Percentiles rank a stretch among this genome's conserved stretches.
phyloP scores from a whole-genome alignment of 1,140 invertebrate species.

The Mesaphorura yosii region DNA sequence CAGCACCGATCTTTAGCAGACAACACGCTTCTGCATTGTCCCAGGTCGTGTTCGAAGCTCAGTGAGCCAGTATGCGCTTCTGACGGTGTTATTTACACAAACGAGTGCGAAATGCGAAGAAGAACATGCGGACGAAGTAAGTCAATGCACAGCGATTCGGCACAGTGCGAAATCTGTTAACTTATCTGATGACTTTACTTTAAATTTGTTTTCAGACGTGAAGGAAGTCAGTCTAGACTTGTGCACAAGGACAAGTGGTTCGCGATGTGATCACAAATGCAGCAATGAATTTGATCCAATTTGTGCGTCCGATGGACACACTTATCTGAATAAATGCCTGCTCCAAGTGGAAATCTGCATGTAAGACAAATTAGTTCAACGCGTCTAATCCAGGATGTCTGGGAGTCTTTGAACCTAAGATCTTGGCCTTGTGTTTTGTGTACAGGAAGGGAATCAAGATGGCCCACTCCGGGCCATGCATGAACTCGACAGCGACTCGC shows the following conservation, averaged over 20 bases:
- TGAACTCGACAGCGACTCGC: conserved; percentile 71
- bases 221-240: conserved; percentile 37
- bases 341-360: conserved; percentile 72
- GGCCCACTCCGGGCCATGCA: conserved; percentile 71
- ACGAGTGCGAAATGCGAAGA: conserved; percentile 77
- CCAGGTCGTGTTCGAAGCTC: conserved; percentile 26
- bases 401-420: too few species aligned
- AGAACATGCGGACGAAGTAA: conserved; percentile 79
- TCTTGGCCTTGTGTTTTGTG: too few species aligned
- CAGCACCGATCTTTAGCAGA: conserved; percentile 3
- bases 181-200: not conserved
- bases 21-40: conserved; percentile 11
- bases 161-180: not conserved
- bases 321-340: conserved; percentile 83
- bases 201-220: conserved; percentile 35
- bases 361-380: too few species aligned
- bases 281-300: conserved; percentile 70
- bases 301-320: conserved; percentile 70
- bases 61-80: conserved; percentile 25
- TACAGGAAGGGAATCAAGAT: conserved; percentile 50
- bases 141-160: too few species aligned
- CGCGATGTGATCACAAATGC: conserved; percentile 63
- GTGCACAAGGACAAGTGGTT: conserved; percentile 36
- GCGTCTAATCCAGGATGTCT: too few species aligned
- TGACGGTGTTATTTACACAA: conserved; percentile 41